Evolutionary conservation across 2,113 vertebrate species (phyloP).

Genomic region (Miniopterus natalensis): DNA sequence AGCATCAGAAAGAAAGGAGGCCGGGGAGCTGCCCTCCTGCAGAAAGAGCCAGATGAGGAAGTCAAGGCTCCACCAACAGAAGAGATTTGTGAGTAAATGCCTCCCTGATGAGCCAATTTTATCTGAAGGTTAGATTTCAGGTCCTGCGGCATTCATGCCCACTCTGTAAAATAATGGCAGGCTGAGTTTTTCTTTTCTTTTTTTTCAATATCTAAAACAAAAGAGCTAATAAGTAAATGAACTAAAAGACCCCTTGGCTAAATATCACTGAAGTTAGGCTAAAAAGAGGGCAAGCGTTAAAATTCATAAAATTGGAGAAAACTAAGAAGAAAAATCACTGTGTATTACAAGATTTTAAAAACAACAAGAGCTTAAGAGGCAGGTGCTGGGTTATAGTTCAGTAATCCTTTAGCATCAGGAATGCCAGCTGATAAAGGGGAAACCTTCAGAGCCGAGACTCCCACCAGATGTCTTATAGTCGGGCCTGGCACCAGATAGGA

Average conservation of each 20-base stretch:
- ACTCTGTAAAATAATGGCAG: neutral
- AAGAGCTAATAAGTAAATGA: neutral
- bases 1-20: neutral
- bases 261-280: conserved; percentile 6
- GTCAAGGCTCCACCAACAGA: neutral
- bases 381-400: neutral
- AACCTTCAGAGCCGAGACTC: neutral
- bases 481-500: neutral
- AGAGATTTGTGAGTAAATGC: neutral
- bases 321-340: neutral
- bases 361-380: neutral
- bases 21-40: neutral
- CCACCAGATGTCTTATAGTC: neutral
- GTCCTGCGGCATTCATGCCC: neutral
- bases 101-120: neutral
- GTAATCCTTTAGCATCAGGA: neutral
- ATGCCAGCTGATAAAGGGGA: neutral
- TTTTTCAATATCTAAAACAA: neutral
- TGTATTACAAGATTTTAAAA: neutral
- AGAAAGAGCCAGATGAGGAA: neutral
- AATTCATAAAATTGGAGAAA: conserved; percentile 35
- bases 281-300: neutral
- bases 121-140: neutral
- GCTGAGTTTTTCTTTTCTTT: neutral
- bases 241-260: neutral